A percentile compares a stretch with the other conserved stretches of the same genome.
These are phyloP conservation scores for Scaptomyza cyrtandrae DNA, from an alignment of 2,888 invertebrate genomes.

Conservation along the genomic window DNA sequence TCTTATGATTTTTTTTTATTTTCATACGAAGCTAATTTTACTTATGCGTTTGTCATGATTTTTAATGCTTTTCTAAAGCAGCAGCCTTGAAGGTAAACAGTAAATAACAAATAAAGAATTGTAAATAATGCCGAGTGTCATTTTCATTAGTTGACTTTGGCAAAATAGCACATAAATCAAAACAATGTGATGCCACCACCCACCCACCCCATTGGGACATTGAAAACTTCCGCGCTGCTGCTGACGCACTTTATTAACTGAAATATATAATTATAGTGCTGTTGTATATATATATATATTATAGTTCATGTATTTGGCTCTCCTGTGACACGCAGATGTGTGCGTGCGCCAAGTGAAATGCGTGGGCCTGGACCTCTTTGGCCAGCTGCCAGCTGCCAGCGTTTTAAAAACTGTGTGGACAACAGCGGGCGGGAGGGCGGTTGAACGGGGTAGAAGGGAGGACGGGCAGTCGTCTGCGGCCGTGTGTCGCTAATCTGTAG, in stretches of 20 bases:
- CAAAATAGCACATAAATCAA: slow-evolving; percentile 72
- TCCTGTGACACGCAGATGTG: slow-evolving; percentile 27
- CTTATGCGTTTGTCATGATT: slow-evolving; percentile 31
- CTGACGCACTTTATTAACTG: slow-evolving; percentile 59
- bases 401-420: not conserved
- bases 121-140: slow-evolving; percentile 51
- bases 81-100: slow-evolving; percentile 29
- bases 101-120: slow-evolving; percentile 21
- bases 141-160: slow-evolving; percentile 75
- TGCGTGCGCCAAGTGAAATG: slow-evolving; percentile 62
- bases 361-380: slow-evolving; percentile 59
- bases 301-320: slow-evolving; percentile 1
- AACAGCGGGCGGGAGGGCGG: too few relatives aligned
- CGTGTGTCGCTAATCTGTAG: slow-evolving; percentile 47
- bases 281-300: not conserved
- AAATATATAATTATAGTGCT: slow-evolving; percentile 1
- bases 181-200: slow-evolving; percentile 27
- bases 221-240: slow-evolving; percentile 65
- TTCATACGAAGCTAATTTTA: not conserved
- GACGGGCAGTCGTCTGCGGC: slow-evolving; percentile 9
- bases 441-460: too few relatives aligned
- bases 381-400: slow-evolving; percentile 67
- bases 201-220: slow-evolving; percentile 16
- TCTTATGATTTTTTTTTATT: not conserved
- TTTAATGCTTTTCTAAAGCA: slow-evolving; percentile 25